Evolutionary conservation across 1,140 invertebrate genomes (phyloP), one percentile per base, ranked within the genome.

Genomic region (Calosoma granatense): DNA sequence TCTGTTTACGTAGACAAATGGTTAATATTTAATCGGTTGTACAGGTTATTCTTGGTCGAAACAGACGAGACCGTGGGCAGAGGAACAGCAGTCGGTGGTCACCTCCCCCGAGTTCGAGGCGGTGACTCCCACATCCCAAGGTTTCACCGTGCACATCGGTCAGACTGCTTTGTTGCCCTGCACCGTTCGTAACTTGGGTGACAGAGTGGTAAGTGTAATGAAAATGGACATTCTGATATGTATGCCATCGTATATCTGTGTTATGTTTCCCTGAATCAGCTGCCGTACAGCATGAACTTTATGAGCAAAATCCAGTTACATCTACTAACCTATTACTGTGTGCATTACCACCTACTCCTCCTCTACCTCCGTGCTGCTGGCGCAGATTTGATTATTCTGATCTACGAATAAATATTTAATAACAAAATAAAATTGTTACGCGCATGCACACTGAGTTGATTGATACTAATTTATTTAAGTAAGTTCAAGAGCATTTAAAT

Each of bases 91-190:
- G 41, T 30, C 41, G 3, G 41, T 17, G 17, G 41, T 4, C 3
- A 47, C 41, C 17, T 6, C 41, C 9, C 51, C 51, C 2, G 51
- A 14, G 20, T 53, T 53, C 14, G 51, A 53, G 3, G n/a, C n/a
- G n/a, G 23, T 53, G 11, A 53, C 51, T 11, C 20, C 20, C 20
- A 22, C 51, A 17, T 53, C 51, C 12, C 51, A 22, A 14, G 51
- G 41, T 9, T 17, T 53, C 2, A 22, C 19, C 12, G 51, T 53
- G 12, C 20, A 22, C 1, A 22, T 22, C 20, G 51, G 51, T 1
- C 51, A 53, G 22, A 53, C 22, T n/a, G 51, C 51, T 22, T 53
- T 22, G 20, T 53, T 53, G 20, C 51, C 51, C 20, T 53, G 51
- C 22, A 22, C 23, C 4, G 51, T 53, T 1, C 3, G 51, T 14